Evolutionary conservation across 2,113 vertebrate genomes (phyloP).

Genomic region (Progne subis): DNA sequence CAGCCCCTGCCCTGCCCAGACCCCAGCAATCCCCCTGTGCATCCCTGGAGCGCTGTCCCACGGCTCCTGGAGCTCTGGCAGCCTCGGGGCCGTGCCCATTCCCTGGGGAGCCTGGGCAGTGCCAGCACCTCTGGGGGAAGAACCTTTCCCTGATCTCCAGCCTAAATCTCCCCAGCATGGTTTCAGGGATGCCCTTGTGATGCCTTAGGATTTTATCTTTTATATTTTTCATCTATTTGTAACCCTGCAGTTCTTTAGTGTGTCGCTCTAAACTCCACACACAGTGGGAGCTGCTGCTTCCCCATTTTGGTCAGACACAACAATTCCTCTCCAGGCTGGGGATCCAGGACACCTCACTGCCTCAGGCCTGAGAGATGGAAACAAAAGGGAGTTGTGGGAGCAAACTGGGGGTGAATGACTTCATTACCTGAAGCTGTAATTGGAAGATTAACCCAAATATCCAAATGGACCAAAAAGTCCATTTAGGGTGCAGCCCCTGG

Average conservation of each 20-base stretch:
- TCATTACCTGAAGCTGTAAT: not conserved
- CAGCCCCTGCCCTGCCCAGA: fast-evolving
- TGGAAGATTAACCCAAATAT: not conserved
- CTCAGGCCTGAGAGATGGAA: not conserved
- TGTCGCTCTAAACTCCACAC: fast-evolving
- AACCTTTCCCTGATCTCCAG: not conserved
- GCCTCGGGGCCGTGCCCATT: not conserved
- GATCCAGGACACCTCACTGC: not conserved
- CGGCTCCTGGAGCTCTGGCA: not conserved
- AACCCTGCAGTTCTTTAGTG: not conserved
- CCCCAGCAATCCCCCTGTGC: fast-evolving
- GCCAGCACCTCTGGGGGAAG: not conserved
- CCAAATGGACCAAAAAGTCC: not conserved
- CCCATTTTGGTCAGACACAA: not conserved
- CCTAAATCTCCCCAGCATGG: not conserved
- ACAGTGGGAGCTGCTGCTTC: not conserved
- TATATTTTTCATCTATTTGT: fast-evolving
- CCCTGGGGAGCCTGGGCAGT: not conserved
- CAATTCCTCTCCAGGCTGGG: not conserved
- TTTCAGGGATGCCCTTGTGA: not conserved
- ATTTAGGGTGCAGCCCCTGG: not conserved
- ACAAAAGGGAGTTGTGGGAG: not conserved
- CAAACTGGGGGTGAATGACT: not conserved
- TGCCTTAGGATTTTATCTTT: not conserved
- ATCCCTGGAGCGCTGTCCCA: not conserved